phyloP scores from a whole-genome alignment of 2,888 invertebrate genomes.

The Cosmorhoe ocellata region DNA sequence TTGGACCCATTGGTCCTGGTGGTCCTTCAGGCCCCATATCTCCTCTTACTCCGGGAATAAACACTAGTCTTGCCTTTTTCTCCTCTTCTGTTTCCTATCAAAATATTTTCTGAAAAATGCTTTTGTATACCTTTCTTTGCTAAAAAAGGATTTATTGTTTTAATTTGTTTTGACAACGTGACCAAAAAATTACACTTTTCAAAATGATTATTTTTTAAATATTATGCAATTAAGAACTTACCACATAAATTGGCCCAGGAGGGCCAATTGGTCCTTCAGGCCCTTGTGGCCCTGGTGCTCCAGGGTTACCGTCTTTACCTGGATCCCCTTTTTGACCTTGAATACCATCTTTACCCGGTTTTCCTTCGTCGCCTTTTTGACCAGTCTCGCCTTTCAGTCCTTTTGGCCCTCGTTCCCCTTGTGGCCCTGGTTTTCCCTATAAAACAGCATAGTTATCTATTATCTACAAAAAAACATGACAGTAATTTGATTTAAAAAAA shows the following conservation, averaged over 20 bases:
- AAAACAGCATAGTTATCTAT: not conserved
- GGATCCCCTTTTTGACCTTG: constrained; percentile 89
- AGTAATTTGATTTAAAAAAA: too few relatives aligned
- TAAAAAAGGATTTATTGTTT: too few relatives aligned
- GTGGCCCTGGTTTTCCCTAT: constrained; percentile 85
- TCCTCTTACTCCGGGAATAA: constrained; percentile 54
- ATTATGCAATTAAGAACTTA: constrained; percentile 37
- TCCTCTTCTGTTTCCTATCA: constrained; percentile 60
- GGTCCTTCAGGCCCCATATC: constrained; percentile 53
- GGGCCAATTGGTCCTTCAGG: constrained; percentile 85
- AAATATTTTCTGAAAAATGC: constrained; percentile 45
- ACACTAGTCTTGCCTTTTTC: constrained; percentile 40
- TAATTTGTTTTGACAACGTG: too few relatives aligned
- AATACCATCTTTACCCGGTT: constrained; percentile 59
- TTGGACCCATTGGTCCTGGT: constrained; percentile 80
- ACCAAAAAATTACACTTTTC: too few relatives aligned
- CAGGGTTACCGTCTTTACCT: constrained; percentile 87
- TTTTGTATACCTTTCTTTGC: constrained; percentile 3
- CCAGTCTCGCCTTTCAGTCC: constrained; percentile 84
- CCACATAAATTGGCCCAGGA: constrained; percentile 69
- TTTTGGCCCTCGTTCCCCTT: constrained; percentile 72
- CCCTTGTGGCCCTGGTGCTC: constrained; percentile 84
- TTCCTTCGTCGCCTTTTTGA: constrained; percentile 87
- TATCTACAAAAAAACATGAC: too few relatives aligned
- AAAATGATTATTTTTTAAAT: too few relatives aligned